These are phyloP conservation scores for human DNA, from an alignment of 2,113 vertebrate genomes.

Conservation along the genomic window GRCh38 chr9:92594501-92595000, in stretches of 20 bases:
- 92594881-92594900: background rate
- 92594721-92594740: no score
- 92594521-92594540: background rate
- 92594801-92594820: no score
- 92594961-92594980: no score
- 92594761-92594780: no score
- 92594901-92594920: no score
- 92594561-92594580: background rate
- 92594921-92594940: no score
- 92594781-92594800: no score
- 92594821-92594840: background rate
- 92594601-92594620: constrained; percentile 7
- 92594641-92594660: background rate
- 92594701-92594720: no score
- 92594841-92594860: background rate
- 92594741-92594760: no score
- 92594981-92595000: no score
- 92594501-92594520: background rate
- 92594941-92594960: no score
- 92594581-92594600: background rate
- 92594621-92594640: background rate
- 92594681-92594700: no score
- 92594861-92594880: background rate
- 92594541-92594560: background rate
- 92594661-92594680: background rate